A percentile compares a stretch with the other conserved stretches of the same genome.
These are phyloP conservation scores for Chaitophorus viminalis DNA, from an alignment of 2,888 invertebrate genomes.

Conservation along the genomic window DNA sequence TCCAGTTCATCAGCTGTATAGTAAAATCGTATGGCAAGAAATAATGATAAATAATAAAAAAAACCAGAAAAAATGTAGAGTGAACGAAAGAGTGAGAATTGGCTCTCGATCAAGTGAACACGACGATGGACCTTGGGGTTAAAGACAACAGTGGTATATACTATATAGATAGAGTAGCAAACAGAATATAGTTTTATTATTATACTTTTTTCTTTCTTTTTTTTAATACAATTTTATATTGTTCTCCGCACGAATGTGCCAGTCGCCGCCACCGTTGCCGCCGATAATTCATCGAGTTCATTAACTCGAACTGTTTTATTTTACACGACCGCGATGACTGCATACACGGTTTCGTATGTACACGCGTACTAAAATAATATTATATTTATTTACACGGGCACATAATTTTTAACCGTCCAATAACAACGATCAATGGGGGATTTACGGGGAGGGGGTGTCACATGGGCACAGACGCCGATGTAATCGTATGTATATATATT, in stretches of 20 bases:
- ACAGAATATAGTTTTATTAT: conserved; percentile 21
- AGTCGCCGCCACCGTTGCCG: too few species aligned
- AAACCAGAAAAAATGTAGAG: background rate
- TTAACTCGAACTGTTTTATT: conserved; percentile 41
- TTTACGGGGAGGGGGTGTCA: too few species aligned
- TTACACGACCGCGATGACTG: conserved; percentile 6
- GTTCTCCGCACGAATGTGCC: conserved; percentile 28
- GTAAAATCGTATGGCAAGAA: conserved; percentile 26
- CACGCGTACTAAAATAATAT: background rate
- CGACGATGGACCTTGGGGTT: conserved; percentile 31
- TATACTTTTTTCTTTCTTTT: conserved; percentile 5
- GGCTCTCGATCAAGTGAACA: conserved; percentile 34
- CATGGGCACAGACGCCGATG: too few species aligned
- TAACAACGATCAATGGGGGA: background rate
- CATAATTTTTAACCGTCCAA: background rate
- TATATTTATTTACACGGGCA: background rate
- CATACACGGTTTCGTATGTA: background rate
- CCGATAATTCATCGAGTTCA: conserved; percentile 36
- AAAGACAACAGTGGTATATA: conserved; percentile 5
- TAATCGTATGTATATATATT: too few species aligned
- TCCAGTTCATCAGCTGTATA: conserved; percentile 8
- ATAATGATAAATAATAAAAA: background rate
- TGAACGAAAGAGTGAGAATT: conserved; percentile 1
- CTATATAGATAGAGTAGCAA: too few species aligned
- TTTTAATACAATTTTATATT: conserved; percentile 19